These are phyloP conservation scores for Plutomurus gul DNA, from an alignment of 1,140 invertebrate species.

Conservation along the genomic window DNA sequence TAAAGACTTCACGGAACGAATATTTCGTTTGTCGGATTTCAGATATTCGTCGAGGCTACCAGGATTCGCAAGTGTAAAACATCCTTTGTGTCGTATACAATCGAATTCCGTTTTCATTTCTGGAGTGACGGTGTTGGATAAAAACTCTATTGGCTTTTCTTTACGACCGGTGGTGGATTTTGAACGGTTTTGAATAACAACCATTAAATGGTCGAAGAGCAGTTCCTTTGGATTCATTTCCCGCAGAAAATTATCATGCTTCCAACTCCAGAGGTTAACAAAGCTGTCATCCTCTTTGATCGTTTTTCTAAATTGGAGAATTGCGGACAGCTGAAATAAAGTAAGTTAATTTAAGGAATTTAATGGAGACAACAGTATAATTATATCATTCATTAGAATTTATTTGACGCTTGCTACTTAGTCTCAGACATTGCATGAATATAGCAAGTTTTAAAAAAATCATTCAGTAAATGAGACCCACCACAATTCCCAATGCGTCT, in stretches of 20 bases:
- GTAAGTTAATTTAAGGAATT: no score
- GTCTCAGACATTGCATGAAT: no score
- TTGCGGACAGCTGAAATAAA: no score
- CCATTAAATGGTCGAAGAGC: background rate
- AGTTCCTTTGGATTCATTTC: background rate
- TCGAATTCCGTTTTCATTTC: background rate
- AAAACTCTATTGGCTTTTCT: background rate
- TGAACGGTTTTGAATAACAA: background rate
- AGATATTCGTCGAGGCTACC: no score
- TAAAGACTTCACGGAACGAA: background rate
- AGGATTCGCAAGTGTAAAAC: background rate
- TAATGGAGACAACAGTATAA: no score
- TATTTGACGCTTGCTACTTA: no score
- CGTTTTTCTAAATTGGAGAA: background rate
- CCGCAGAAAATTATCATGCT: background rate
- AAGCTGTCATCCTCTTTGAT: no score
- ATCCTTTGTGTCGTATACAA: background rate
- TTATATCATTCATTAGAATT: no score
- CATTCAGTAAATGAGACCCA: no score
- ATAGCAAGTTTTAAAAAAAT: no score
- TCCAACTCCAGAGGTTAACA: no score
- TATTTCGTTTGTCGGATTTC: background rate
- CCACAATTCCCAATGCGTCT: no score
- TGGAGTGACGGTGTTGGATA: background rate
- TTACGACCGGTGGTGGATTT: background rate